phyloP scores from a whole-genome alignment of 2,113 vertebrate species.

The Oryzias curvinotus region DNA sequence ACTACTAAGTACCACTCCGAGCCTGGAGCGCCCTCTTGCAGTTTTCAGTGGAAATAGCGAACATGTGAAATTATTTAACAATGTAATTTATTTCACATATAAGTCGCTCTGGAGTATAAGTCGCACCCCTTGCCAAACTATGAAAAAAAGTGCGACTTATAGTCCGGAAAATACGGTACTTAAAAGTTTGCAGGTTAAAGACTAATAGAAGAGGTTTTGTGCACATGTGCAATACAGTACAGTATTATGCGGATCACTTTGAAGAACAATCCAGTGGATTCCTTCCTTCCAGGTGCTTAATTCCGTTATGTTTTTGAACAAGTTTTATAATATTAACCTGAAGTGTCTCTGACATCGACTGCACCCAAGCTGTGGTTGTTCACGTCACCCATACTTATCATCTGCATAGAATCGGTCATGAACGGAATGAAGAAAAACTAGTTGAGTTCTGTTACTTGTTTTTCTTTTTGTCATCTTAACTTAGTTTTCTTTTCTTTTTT shows the following conservation, averaged over 20 bases:
- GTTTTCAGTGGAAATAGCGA: no score
- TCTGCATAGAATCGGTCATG: constrained; percentile 12
- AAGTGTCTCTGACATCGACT: not conserved
- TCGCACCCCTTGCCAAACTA: no score
- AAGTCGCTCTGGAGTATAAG: no score
- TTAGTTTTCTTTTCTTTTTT: constrained; percentile 23
- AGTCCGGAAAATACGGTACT: no score
- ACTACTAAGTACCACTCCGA: no score
- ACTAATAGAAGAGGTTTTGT: not conserved
- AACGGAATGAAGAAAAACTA: constrained; percentile 65
- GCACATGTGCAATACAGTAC: constrained; percentile 12
- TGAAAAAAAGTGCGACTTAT: no score
- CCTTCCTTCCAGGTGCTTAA: not conserved
- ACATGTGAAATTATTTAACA: no score
- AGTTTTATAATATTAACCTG: not conserved
- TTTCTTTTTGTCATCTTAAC: not conserved
- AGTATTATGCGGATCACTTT: constrained; percentile 20
- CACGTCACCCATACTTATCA: constrained; percentile 16
- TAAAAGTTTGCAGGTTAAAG: not conserved
- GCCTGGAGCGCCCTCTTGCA: no score
- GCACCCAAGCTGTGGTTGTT: constrained; percentile 19
- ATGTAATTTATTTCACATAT: no score
- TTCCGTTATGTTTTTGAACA: not conserved
- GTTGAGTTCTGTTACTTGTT: constrained; percentile 37
- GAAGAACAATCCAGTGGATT: not conserved